Evolutionary conservation across 2,113 vertebrate genomes (phyloP).

Genomic region (Theristicus caerulescens): DNA sequence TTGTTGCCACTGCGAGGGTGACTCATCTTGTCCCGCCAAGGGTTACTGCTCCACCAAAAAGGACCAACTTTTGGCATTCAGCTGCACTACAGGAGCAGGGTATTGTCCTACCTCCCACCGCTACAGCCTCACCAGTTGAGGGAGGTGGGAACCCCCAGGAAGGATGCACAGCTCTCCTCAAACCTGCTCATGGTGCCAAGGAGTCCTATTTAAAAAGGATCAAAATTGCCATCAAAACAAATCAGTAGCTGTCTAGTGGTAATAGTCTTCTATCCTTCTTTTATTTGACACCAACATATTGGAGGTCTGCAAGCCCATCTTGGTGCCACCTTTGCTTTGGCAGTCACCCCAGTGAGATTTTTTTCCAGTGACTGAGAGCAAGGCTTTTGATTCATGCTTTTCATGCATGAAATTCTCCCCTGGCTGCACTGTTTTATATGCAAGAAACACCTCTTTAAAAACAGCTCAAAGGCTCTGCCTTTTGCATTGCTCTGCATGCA

Average conservation of each 20-base stretch:
- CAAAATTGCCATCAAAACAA: background rate
- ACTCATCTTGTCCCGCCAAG: background rate
- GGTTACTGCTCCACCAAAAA: background rate
- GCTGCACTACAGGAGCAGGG: background rate
- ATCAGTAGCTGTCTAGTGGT: background rate
- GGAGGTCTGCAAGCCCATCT: background rate
- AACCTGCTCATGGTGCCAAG: background rate
- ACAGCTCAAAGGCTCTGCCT: background rate
- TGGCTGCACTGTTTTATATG: background rate
- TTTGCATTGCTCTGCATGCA: background rate
- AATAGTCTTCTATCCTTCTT: background rate
- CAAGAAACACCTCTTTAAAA: background rate
- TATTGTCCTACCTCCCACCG: too few relatives aligned
- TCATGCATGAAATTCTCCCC: background rate
- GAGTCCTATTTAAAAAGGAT: background rate
- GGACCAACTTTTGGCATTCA: background rate
- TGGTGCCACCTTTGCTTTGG: background rate
- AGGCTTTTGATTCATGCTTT: fast-evolving
- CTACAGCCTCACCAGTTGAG: fast-evolving
- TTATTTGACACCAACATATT: background rate
- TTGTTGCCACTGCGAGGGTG: too few relatives aligned
- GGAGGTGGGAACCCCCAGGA: background rate
- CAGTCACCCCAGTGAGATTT: background rate
- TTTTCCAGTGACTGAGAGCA: background rate
- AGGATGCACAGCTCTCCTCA: background rate